Evolutionary conservation across 2,888 invertebrate genomes (phyloP).

Genomic region (Tetranychus truncatus): DNA sequence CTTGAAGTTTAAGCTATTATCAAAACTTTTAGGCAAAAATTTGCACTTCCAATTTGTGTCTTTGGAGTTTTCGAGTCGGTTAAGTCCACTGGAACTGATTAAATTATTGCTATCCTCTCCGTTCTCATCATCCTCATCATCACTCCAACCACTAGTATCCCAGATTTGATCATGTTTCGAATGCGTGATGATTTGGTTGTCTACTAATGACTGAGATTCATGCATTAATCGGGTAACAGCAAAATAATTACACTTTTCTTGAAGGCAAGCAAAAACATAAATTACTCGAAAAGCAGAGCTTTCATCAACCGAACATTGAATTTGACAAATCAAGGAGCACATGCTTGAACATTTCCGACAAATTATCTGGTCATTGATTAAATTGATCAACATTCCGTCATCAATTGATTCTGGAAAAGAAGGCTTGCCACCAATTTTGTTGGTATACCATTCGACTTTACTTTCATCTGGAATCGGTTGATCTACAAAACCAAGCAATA

Average conservation of each 20-base stretch:
- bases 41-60: not conserved
- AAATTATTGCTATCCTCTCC: not conserved
- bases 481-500: not conserved
- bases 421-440: slow-evolving; percentile 20
- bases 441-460: slow-evolving; percentile 10
- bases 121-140: not conserved
- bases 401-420: slow-evolving; percentile 10
- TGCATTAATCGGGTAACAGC: not conserved
- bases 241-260: slow-evolving; percentile 14
- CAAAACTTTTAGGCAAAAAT: not conserved
- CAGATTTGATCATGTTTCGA: not conserved
- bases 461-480: not conserved
- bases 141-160: not conserved
- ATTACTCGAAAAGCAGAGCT: slow-evolving; percentile 15
- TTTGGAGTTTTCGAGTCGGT: not conserved
- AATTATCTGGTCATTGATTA: slow-evolving; percentile 7
- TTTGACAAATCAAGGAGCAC: slow-evolving; percentile 17
- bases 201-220: not conserved
- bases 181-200: not conserved
- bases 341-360: slow-evolving; percentile 11
- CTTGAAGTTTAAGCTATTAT: slow-evolving; percentile 7
- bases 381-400: not conserved
- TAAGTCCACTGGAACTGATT: not conserved
- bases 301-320: slow-evolving; percentile 20
- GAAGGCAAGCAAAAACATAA: slow-evolving; percentile 18